These are phyloP conservation scores for Aurelia aurita complex sp. Pacific DNA, from an alignment of 30 jellyfish, hydroid and myxozoan species.

Conservation along the genomic window DNA sequence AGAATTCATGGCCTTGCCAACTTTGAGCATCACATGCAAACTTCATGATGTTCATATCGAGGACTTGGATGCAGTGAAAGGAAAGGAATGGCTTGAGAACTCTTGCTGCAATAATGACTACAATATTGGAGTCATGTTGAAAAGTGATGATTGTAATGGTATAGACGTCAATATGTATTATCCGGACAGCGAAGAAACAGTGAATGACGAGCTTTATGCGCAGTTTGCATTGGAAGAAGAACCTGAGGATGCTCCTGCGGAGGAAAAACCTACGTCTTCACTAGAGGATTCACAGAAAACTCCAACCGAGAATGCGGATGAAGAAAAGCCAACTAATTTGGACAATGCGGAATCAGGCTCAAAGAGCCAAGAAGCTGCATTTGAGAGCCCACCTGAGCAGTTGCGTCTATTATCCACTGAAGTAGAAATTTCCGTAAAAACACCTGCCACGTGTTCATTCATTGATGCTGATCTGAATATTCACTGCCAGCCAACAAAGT, in stretches of 20 bases:
- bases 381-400: not conserved
- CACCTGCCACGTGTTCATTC: conserved; percentile 28
- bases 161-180: conserved; percentile 31
- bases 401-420: conserved; percentile 4
- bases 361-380: not conserved
- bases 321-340: not conserved
- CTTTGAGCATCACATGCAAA: conserved; percentile 30
- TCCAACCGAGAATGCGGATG: not conserved
- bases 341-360: not conserved
- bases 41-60: conserved; percentile 58
- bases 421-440: not conserved
- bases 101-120: conserved; percentile 41
- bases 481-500: conserved; percentile 54
- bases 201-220: conserved; percentile 59
- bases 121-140: conserved; percentile 1
- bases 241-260: conserved; percentile 28
- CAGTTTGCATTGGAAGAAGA: conserved; percentile 57
- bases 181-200: conserved; percentile 31
- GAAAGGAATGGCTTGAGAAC: conserved; percentile 58
- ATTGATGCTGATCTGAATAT: conserved; percentile 32
- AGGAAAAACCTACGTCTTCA: conserved; percentile 1
- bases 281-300: not conserved
- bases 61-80: conserved; percentile 40
- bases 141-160: not conserved
- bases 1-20: conserved; percentile 51